Conservation (phyloP, 2,113 vertebrate genomes). For the Cinclus cinclus region DNA sequence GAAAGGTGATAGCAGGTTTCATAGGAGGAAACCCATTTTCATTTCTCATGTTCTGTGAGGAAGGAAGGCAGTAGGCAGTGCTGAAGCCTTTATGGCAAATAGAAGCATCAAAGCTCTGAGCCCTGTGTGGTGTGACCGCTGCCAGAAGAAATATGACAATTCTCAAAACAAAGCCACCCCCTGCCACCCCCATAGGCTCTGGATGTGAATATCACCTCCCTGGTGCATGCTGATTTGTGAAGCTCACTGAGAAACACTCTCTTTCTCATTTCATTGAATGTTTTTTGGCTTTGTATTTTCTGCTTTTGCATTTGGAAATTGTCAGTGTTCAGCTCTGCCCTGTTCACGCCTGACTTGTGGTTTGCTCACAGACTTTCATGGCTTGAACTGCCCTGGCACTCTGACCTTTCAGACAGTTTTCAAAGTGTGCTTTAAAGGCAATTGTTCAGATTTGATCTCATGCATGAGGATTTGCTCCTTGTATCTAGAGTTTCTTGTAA, state of each 20-base stretch:
- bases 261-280: neutral
- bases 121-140: neutral
- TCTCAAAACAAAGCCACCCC: neutral
- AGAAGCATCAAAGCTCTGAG: neutral
- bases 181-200: rapidly evolving
- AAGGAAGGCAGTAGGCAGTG: neutral
- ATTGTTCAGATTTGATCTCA: neutral
- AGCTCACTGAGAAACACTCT: neutral
- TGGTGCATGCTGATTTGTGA: neutral
- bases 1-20: neutral
- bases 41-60: neutral
- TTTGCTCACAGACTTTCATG: neutral
- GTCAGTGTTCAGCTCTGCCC: neutral
- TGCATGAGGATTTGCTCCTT: neutral
- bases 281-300: neutral
- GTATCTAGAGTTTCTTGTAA: neutral
- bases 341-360: neutral
- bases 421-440: neutral
- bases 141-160: neutral
- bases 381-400: neutral
- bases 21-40: too few relatives aligned
- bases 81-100: neutral
- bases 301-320: neutral
- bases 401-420: neutral
- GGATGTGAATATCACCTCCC: neutral